These are phyloP conservation scores for Moxostoma hubbsi DNA, from an alignment of 2,797 vertebrate genomes.

Conservation along the genomic window DNA sequence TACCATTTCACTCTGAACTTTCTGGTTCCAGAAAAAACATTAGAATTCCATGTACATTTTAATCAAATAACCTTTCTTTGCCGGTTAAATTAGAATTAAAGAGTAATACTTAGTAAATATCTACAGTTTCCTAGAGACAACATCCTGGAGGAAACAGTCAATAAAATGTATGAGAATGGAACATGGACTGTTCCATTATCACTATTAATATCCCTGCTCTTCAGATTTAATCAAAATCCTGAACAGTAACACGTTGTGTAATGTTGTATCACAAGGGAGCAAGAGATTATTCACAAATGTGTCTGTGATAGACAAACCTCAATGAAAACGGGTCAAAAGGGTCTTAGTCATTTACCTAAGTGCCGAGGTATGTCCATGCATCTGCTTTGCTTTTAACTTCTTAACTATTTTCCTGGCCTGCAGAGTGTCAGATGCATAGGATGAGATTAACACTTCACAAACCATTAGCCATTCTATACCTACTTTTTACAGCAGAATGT, in stretches of 20 bases:
- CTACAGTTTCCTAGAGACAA: too few species aligned
- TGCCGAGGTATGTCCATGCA: constrained; percentile 54
- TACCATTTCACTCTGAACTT: too few species aligned
- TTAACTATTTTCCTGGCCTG: constrained; percentile 56
- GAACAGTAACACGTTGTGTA: not conserved
- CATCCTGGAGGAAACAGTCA: too few species aligned
- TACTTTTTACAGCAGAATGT: constrained; percentile 64
- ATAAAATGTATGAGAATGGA: too few species aligned
- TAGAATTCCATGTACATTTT: too few species aligned
- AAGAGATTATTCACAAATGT: constrained; percentile 23
- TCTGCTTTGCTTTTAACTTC: constrained; percentile 58
- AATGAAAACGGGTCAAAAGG: constrained; percentile 20
- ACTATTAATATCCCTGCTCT: too few species aligned
- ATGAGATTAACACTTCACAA: constrained; percentile 66
- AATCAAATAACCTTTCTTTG: too few species aligned
- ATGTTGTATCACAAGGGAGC: not conserved
- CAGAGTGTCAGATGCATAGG: constrained; percentile 64
- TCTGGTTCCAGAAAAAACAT: too few species aligned
- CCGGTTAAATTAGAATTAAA: not conserved
- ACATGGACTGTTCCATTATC: too few species aligned
- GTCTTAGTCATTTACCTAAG: constrained; percentile 56
- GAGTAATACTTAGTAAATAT: too few species aligned
- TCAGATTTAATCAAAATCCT: too few species aligned
- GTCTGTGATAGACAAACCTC: constrained; percentile 7
- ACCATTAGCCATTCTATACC: constrained; percentile 67